A percentile compares a stretch with the other conserved stretches of the same genome.
These are phyloP conservation scores for Myrmophylax atrothorax DNA, from an alignment of 2,113 vertebrate genomes.

Conservation along the genomic window DNA sequence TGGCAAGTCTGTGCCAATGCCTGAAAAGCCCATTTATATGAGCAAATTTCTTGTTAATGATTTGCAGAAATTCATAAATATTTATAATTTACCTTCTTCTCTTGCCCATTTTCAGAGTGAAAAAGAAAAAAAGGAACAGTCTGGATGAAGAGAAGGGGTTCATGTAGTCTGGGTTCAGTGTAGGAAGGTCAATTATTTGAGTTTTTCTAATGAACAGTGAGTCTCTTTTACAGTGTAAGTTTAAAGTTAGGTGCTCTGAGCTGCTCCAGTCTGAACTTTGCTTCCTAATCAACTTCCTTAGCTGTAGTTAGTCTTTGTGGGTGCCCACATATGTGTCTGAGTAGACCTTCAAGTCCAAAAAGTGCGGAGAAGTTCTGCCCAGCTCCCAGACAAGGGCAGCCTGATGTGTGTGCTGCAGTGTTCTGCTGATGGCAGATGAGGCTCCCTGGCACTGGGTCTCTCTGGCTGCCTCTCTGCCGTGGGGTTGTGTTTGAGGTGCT, in stretches of 20 bases:
- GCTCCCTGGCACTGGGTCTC: not conserved
- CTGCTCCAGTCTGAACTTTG: not conserved
- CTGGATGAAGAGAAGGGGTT: not conserved
- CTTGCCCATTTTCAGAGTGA: not conserved
- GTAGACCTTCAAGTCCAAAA: not conserved
- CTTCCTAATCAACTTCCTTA: not conserved
- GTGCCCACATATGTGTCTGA: fast-evolving
- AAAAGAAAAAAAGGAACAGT: too few species aligned
- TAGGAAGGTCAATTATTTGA: not conserved
- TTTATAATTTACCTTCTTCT: not conserved
- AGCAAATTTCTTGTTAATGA: not conserved
- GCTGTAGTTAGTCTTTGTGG: not conserved
- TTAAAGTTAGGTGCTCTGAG: not conserved
- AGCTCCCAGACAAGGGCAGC: not conserved
- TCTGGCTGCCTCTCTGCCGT: not conserved
- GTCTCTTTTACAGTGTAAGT: not conserved
- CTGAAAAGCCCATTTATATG: not conserved
- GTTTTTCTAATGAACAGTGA: not conserved
- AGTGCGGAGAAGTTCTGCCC: not conserved
- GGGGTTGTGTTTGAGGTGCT: not conserved
- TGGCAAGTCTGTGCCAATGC: not conserved
- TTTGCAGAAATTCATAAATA: not conserved
- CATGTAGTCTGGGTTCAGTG: not conserved
- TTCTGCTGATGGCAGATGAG: not conserved
- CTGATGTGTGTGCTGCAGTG: not conserved